These are phyloP conservation scores for Lycaena phlaeas DNA, from an alignment of 2,888 invertebrate species.

Conservation along the genomic window DNA sequence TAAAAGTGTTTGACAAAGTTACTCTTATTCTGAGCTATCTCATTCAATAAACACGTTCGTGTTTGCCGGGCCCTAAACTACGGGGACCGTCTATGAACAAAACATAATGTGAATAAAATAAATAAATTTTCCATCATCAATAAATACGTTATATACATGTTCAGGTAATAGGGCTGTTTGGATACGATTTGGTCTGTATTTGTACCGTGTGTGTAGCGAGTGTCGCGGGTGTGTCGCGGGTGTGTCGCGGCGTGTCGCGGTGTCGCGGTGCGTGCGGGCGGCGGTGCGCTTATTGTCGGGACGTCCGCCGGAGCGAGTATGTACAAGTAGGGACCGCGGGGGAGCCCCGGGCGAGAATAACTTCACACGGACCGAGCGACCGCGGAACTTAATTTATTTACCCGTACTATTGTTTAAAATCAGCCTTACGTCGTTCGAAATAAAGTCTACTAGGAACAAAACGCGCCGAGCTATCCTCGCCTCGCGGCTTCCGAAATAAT, in stretches of 20 bases:
- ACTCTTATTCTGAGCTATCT: too few relatives aligned
- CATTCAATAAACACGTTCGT: too few relatives aligned
- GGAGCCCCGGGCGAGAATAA: constrained; percentile 38
- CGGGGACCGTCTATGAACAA: constrained; percentile 33
- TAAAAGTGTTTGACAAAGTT: too few relatives aligned
- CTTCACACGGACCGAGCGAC: constrained; percentile 32
- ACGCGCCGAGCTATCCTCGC: constrained; percentile 54
- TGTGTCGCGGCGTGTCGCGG: constrained; percentile 21
- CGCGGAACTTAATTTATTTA: constrained; percentile 35
- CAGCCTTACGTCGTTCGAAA: constrained; percentile 58
- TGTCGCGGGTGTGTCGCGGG: constrained; percentile 43
- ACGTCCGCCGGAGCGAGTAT: constrained; percentile 38
- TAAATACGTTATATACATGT: constrained; percentile 50
- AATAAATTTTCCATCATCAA: constrained; percentile 39
- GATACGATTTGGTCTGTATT: constrained; percentile 62
- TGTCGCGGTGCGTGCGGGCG: constrained; percentile 43
- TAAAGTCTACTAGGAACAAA: constrained; percentile 66
- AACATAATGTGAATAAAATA: constrained; percentile 34
- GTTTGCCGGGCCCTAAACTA: constrained; percentile 6
- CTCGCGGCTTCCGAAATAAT: constrained; percentile 10
- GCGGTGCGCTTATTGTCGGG: constrained; percentile 41
- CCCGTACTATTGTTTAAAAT: constrained; percentile 61
- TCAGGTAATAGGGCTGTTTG: constrained; percentile 44
- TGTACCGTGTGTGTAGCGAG: constrained; percentile 55
- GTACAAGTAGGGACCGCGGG: constrained; percentile 25